Evolutionary conservation across 2,888 invertebrate genomes (phyloP).

Genomic region (Timema cristinae): DNA sequence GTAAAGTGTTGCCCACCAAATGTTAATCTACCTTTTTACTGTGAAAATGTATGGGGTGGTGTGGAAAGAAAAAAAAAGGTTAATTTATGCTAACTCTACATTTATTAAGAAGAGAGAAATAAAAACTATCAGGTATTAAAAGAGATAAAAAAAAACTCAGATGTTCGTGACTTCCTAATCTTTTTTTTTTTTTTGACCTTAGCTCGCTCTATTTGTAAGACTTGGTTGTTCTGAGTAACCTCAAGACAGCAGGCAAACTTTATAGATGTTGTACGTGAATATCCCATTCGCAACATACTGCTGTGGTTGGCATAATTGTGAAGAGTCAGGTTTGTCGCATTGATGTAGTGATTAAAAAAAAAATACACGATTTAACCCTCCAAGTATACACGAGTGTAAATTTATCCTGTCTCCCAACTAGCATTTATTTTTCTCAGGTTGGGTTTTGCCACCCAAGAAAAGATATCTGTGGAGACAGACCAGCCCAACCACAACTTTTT

Average conservation of each 20-base stretch:
- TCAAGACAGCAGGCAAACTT: constrained; percentile 23
- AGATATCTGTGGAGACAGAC: no score
- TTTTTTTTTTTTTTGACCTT: constrained; percentile 32
- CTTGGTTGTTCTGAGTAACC: constrained; percentile 30
- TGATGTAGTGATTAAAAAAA: constrained; percentile 25
- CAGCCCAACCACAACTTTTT: no score
- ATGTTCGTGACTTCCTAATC: constrained; percentile 36
- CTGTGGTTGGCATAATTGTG: constrained; percentile 24
- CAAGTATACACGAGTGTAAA: constrained; percentile 22
- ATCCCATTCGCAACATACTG: not conserved
- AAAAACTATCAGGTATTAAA: constrained; percentile 18
- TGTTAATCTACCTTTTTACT: constrained; percentile 29
- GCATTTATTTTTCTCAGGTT: constrained; percentile 25
- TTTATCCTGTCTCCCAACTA: constrained; percentile 21
- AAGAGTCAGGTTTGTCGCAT: constrained; percentile 27
- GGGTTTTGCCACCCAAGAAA: no score
- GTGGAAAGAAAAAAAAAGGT: no score
- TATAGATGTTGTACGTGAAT: constrained; percentile 22
- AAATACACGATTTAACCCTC: constrained; percentile 24
- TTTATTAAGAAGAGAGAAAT: constrained; percentile 25
- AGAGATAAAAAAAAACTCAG: constrained; percentile 29
- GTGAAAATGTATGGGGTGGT: no score
- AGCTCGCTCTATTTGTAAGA: constrained; percentile 30
- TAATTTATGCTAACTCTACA: no score
- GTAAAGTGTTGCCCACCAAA: constrained; percentile 30